Evolutionary conservation across 2,797 vertebrate genomes (phyloP), one percentile per base, ranked within the genome.

Genomic region (Falco cherrug): DNA sequence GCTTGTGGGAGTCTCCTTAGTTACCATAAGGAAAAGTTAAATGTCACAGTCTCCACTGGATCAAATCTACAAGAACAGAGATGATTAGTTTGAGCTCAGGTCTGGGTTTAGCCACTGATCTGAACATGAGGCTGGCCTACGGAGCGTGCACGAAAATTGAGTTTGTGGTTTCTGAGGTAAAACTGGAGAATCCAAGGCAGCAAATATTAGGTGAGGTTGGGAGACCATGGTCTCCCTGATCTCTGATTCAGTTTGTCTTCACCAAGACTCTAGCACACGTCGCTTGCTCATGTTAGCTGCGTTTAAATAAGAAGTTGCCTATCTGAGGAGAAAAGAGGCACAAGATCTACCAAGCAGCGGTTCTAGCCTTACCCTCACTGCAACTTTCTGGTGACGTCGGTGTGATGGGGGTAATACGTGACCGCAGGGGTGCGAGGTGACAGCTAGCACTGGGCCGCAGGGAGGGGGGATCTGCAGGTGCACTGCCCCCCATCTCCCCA

Each of bases 1-100:
- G 87, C 76, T 84, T 95, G 93, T 96, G 95, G 96, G 93, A 96
- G 92, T 95, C 77, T 93, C 89, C 95, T 94, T 88, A 96, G 95
- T 69, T 96, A 93, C 92, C 89, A 78, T 83, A 89, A 96, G 88
- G 95, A 97, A 93, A 89, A 91, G 92, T 93, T 94, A 93, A 95
- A 96, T 95, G 88, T 90, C 93, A 95, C 80, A 70, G 64, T 87
- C 93, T 91, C 95, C 92, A 56, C 82, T 86, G 73, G 94, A 93
- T 94, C 87, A 73, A 21, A 85, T 88, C 79, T 73, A 69, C 22
- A 5, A 83, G 90, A 85, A 45, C 2, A 5, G 84, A 74, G 77
- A 89, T 48, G 41, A 85, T 95, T 89, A 94, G 33, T 92, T 17
- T 56, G 65, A 80, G 89, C 75, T 83, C 14, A 20, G 81, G 56